Evolutionary conservation across 2,888 invertebrate species (phyloP).

Genomic region (Caenorhabditis becei): DNA sequence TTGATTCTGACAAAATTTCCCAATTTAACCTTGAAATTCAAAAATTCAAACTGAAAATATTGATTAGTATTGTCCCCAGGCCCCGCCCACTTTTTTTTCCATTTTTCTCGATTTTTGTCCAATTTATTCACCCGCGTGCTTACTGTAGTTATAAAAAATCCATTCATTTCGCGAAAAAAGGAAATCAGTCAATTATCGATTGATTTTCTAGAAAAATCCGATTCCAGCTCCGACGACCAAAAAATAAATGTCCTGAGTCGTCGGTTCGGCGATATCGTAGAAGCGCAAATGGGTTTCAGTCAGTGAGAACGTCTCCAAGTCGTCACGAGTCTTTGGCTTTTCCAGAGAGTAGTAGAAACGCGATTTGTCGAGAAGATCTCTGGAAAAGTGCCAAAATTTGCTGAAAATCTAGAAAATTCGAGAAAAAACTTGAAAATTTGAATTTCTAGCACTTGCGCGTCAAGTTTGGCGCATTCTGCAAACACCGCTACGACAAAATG

Average conservation of each 20-base stretch:
- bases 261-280: conserved; percentile 11
- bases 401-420: not conserved
- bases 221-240: conserved; percentile 14
- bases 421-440: no score
- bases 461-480: no score
- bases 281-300: conserved; percentile 40
- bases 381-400: not conserved
- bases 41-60: no score
- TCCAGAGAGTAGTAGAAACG: conserved; percentile 32
- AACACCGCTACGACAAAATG: no score
- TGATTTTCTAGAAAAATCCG: conserved; percentile 4
- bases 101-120: no score
- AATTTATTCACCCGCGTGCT: not conserved
- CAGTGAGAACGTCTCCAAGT: conserved; percentile 20
- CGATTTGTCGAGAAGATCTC: conserved; percentile 23
- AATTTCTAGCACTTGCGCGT: no score
- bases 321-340: conserved; percentile 13
- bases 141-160: not conserved
- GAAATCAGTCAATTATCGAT: no score
- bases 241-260: conserved; percentile 11
- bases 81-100: no score
- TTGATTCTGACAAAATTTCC: no score
- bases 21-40: no score
- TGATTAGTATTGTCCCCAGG: no score
- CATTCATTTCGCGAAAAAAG: not conserved